A percentile compares a stretch with the other conserved stretches of the same genome.
phyloP scores from a whole-genome alignment of 2,113 vertebrate genomes.

The Polyodon spathula region DNA sequence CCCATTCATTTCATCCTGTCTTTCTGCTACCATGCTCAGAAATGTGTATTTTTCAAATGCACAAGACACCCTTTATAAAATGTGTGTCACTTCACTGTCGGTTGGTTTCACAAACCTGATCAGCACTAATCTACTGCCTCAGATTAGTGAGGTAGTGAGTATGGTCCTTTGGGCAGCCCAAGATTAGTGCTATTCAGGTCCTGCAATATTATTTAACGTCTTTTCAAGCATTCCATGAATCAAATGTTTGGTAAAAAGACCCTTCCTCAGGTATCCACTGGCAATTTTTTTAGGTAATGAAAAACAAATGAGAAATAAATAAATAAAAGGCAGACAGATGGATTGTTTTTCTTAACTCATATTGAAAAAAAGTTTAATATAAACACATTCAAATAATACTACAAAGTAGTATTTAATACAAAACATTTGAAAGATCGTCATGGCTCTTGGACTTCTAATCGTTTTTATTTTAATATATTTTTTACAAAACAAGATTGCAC shows the following conservation, averaged over 20 bases:
- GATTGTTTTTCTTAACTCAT: slow-evolving; percentile 9
- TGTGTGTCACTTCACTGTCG: too few relatives aligned
- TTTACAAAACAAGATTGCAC: slow-evolving; percentile 83
- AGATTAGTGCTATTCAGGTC: too few relatives aligned
- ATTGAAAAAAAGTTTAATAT: slow-evolving; percentile 64
- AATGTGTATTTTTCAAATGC: too few relatives aligned
- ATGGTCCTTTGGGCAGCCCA: too few relatives aligned
- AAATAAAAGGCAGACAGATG: slow-evolving; percentile 8
- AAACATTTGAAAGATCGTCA: slow-evolving; percentile 58
- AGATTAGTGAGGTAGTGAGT: too few relatives aligned
- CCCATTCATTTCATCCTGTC: too few relatives aligned
- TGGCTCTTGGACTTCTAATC: slow-evolving; percentile 74
- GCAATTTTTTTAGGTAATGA: not conserved
- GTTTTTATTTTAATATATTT: slow-evolving; percentile 64
- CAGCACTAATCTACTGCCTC: too few relatives aligned
- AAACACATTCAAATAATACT: slow-evolving; percentile 55
- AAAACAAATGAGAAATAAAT: not conserved
- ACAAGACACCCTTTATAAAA: too few relatives aligned
- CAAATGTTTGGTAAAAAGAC: not conserved
- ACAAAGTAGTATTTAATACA: slow-evolving; percentile 55
- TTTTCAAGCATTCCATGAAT: not conserved
- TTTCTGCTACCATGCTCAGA: too few relatives aligned
- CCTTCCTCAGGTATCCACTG: not conserved
- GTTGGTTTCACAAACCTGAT: too few relatives aligned
- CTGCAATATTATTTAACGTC: too few relatives aligned